Evolutionary conservation across 2,113 vertebrate species (phyloP).

Genomic region (Stegastes partitus): DNA sequence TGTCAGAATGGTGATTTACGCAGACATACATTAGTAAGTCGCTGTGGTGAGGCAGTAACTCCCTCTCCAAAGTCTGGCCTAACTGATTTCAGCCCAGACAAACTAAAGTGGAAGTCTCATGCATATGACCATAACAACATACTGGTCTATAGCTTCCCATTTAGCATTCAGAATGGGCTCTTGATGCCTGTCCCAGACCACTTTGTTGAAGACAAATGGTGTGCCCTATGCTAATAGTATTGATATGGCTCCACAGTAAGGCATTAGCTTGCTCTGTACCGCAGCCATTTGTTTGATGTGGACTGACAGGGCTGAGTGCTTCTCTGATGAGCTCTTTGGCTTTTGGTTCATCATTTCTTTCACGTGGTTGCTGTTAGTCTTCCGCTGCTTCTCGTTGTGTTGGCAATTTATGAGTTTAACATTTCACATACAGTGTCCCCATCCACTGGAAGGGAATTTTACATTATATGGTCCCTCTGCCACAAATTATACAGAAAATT

Average conservation of each 20-base stretch:
- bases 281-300: slow-evolving; percentile 51
- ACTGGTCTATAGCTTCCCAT: slow-evolving; percentile 28
- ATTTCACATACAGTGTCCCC: neutral
- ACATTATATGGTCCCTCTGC: neutral
- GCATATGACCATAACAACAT: slow-evolving; percentile 25
- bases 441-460: neutral
- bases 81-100: neutral
- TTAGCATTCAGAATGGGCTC: slow-evolving; percentile 38
- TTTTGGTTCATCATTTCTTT: slow-evolving; percentile 24
- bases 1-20: no score
- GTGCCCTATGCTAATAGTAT: slow-evolving; percentile 48
- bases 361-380: neutral
- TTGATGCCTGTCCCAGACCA: slow-evolving; percentile 59
- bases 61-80: neutral
- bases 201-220: slow-evolving; percentile 57
- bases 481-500: no score
- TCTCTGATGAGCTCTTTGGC: slow-evolving; percentile 29
- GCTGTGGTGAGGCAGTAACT: slow-evolving; percentile 6
- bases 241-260: slow-evolving; percentile 51
- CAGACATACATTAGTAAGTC: no score
- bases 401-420: neutral
- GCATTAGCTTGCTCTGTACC: slow-evolving; percentile 50
- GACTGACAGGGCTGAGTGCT: slow-evolving; percentile 60
- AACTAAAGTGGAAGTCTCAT: neutral
- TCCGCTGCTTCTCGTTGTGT: neutral